Base-by-base conservation (phyloP, 1,140 invertebrate genomes). In the Maconellicoccus hirsutus region DNA sequence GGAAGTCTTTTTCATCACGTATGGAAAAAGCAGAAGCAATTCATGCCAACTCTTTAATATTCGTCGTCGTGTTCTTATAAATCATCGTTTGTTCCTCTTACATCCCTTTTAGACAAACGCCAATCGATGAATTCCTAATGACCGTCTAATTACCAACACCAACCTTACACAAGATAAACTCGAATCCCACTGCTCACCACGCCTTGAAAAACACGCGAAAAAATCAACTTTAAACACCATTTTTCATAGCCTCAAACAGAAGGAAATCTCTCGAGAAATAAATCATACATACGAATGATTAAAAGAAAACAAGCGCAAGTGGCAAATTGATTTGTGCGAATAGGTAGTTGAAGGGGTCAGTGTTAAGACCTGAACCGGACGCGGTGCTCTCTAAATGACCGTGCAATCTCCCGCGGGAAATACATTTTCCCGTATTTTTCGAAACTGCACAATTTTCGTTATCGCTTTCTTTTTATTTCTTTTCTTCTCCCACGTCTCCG, bases 11-110 rank as follows among this genome's bases (percentile, higher is more conserved):
- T 25, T 22, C 19, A 66, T 66, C 61, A 66, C 61, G 61, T 66
- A 66, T 66, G 61, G 61, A 66, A 66, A 66, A 23, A 26, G 61
- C 61, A 66, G 61, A 26, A 66, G 61, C 61, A 23, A 66, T 23
- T 25, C 25, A 23, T 25, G 25, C 22, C 61, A 26, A 23, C 25
- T 66, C 61, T 66, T 66, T 66, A 66, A 66, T 66, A 66, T 66
- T 66, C 61, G 22, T 66, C 21, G 25, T 23, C 61, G 61, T 25
- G 3, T 4, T 25, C 61, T 12, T 26, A 66, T 66, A 66, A 66
- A 66, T 66, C 61, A 66, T 66, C 42, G 16, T 33, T 52, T 52
- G 42, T 52, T 52, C 42, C 6, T 52, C 42, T 14, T 16, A 19
- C 42, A 52, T 52, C 42, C 42, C 42, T 16, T 16, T 52, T 14